Evolutionary conservation across 1,140 invertebrate genomes (phyloP).

Genomic region (Drosophila subobscura): DNA sequence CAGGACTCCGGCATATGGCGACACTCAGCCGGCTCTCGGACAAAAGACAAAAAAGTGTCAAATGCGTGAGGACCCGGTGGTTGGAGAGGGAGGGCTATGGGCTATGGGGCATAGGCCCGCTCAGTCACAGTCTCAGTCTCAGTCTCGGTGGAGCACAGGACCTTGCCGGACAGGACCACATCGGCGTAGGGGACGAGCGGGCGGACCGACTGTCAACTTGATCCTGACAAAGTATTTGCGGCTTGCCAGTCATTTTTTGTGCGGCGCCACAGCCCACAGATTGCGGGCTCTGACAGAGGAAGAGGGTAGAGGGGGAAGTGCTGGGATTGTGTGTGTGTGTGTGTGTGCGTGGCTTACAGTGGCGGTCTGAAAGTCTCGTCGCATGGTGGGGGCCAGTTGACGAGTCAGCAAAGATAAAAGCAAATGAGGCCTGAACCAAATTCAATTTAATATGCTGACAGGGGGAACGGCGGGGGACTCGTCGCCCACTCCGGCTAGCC

Average conservation of each 20-base stretch:
- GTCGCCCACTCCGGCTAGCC: too few species aligned
- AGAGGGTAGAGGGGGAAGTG: not conserved
- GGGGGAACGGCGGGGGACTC: not conserved
- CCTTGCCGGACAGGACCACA: too few species aligned
- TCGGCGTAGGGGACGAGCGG: conserved; percentile 20
- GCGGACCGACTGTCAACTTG: conserved; percentile 74
- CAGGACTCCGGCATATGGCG: conserved; percentile 25
- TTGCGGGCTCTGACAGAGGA: conserved; percentile 16
- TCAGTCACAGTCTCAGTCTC: too few species aligned
- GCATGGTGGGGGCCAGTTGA: not conserved
- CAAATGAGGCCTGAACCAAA: conserved; percentile 36
- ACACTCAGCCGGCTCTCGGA: conserved; percentile 10
- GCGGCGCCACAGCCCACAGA: conserved; percentile 39
- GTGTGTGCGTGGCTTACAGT: not conserved
- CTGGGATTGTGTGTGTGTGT: conserved; percentile 2
- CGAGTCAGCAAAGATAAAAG: conserved; percentile 36
- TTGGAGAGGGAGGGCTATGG: not conserved
- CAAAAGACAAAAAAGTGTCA: conserved; percentile 65
- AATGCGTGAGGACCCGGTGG: conserved; percentile 48
- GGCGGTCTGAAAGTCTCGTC: too few species aligned
- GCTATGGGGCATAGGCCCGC: conserved; percentile 24
- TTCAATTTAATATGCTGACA: conserved; percentile 44
- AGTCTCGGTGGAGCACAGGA: too few species aligned
- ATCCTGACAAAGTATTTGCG: conserved; percentile 80
- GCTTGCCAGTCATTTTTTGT: conserved; percentile 79